Evolutionary conservation across 1,140 invertebrate species (phyloP).

Genomic region (Lasioglossum baleicum): DNA sequence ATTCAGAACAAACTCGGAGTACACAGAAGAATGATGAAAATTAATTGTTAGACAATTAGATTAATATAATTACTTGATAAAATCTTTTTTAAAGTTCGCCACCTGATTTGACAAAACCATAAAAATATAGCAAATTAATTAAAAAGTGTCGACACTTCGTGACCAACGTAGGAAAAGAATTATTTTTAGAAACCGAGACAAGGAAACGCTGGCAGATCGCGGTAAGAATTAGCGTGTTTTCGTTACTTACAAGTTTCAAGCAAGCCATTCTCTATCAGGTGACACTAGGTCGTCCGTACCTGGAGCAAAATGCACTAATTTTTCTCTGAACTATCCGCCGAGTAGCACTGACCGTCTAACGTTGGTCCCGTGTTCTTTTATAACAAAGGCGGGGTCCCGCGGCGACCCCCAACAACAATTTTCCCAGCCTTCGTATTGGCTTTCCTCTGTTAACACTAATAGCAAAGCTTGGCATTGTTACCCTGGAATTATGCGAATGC

Average conservation of each 20-base stretch:
- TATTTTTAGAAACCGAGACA: no score
- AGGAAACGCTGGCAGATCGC: no score
- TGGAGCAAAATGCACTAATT: constrained; percentile 43
- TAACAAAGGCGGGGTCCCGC: constrained; percentile 58
- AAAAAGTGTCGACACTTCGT: no score
- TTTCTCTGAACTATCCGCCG: constrained; percentile 42
- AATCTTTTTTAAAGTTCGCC: no score
- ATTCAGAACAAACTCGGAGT: no score
- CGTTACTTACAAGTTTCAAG: constrained; percentile 66
- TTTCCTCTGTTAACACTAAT: constrained; percentile 60
- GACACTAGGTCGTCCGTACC: constrained; percentile 8
- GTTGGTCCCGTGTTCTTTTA: constrained; percentile 58
- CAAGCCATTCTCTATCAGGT: constrained; percentile 62
- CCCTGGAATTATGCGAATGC: constrained; percentile 63
- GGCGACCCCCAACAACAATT: constrained; percentile 46
- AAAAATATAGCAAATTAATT: no score
- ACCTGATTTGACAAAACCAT: no score
- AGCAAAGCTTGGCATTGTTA: constrained; percentile 58
- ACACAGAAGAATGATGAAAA: no score
- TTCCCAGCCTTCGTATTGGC: constrained; percentile 55
- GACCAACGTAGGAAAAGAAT: no score
- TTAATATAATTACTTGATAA: no score
- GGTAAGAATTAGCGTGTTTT: no score
- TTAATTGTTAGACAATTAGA: no score
- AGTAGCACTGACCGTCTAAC: constrained; percentile 44